Base-by-base conservation (phyloP, 1,140 invertebrate genomes). In the Bradysia coprophila region DNA sequence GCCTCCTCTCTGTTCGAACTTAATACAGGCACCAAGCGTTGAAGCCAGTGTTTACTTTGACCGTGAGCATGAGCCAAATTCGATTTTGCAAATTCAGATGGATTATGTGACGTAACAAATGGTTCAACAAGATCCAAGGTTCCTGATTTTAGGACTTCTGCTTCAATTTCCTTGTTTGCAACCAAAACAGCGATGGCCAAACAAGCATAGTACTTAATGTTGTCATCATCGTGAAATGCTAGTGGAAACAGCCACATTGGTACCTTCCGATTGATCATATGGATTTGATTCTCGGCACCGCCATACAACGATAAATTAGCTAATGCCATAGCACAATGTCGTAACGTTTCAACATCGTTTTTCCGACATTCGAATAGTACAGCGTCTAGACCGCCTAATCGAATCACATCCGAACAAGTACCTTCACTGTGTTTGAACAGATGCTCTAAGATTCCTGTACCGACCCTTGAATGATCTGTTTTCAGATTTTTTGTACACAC, bases 191-290 rank as follows among this genome's bases (percentile, higher is more conserved):
- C 88, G 43, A 98, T 96, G 1, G 95, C 94, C 46, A 99, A 66
- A 58, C 94, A 98, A 1, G 95, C 95, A 56, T 98, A 98, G 63
- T 99, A 98, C 56, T 92, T 94, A 46, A 88, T 92, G 45, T 92
- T 91, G 49, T 98, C 92, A 54, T 98, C 95, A 45, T 78, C 78
- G 55, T 94, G 89, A 55, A 97, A 97, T 6, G 94, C 96, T 40
- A 98, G 56, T 1, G 95, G 92, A 60, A 98, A 98, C 33, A 98
- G 62, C 96, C 96, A 99, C 71, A 95, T 86, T 0, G 92, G 92
- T 1, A 95, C 88, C 65, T 91, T 89, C 24, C 85, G 67, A 51
- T 90, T 84, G 43, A 97, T 95, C 92, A 98, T 98, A 0, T 85
- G 83, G 64, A 96, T 88, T 60, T 98, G 95, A 55, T 95, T 96